A percentile compares a stretch with the other conserved stretches of the same genome.
Evolutionary conservation across 2,797 vertebrate species (phyloP).

Genomic region (Dipus sagitta): DNA sequence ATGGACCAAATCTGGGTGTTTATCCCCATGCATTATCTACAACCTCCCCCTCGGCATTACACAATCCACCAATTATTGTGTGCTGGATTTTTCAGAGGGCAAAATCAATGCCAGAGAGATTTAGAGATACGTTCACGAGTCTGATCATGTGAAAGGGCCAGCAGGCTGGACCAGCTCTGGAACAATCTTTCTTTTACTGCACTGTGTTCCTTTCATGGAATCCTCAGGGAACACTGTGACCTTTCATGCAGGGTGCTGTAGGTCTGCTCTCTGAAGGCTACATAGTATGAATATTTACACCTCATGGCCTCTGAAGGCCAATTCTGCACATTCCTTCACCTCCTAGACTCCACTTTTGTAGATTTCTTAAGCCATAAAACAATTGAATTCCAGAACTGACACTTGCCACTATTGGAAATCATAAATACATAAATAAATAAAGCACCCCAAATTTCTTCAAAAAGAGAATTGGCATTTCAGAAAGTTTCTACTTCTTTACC

Average conservation of each 20-base stretch:
- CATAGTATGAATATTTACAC: constrained; percentile 19
- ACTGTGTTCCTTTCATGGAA: background rate
- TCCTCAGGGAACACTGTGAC: background rate
- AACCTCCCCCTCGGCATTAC: background rate
- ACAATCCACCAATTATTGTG: background rate
- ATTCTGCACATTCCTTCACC: background rate
- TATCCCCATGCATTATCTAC: background rate
- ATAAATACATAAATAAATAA: background rate
- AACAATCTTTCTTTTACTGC: background rate
- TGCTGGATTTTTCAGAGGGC: background rate
- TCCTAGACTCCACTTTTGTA: constrained; percentile 25
- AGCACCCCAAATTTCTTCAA: background rate
- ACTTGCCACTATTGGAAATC: background rate
- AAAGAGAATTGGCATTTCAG: background rate
- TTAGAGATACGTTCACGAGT: background rate
- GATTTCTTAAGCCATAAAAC: background rate
- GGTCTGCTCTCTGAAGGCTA: background rate
- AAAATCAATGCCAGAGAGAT: background rate
- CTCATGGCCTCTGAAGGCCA: background rate
- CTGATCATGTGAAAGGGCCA: background rate
- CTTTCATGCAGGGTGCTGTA: constrained; percentile 11
- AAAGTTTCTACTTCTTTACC: background rate
- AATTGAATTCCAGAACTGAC: background rate
- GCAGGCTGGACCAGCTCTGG: background rate
- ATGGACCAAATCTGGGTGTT: background rate